Evolutionary conservation across 2,113 vertebrate species (phyloP).

Genomic region (Pseudopodoces humilis): DNA sequence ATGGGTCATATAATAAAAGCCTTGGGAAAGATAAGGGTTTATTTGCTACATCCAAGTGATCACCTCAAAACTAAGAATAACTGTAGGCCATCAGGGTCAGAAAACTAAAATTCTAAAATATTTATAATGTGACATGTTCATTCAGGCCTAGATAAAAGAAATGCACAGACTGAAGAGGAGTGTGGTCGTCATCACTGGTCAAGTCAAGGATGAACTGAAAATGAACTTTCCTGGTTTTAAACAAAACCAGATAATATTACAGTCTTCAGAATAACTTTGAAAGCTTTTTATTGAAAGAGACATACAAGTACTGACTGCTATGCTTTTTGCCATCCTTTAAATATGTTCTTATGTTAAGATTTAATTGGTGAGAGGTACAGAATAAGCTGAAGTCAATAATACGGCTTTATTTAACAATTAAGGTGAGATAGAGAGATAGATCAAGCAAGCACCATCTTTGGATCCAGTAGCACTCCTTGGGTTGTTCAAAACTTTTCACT

Average conservation of each 20-base stretch:
- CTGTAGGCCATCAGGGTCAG: not conserved
- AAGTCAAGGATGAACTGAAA: not conserved
- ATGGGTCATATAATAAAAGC: not conserved
- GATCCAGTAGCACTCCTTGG: not conserved
- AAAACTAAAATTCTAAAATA: slow-evolving; percentile 27
- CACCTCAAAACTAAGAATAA: not conserved
- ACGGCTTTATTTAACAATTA: not conserved
- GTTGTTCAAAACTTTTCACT: not conserved
- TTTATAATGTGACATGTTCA: not conserved
- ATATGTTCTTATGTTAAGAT: not conserved
- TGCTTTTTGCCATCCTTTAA: not conserved
- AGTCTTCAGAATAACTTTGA: not conserved
- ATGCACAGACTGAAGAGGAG: not conserved
- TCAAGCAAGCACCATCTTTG: not conserved
- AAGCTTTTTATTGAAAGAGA: not conserved
- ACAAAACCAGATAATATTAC: not conserved
- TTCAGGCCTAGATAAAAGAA: slow-evolving; percentile 10
- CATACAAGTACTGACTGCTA: not conserved
- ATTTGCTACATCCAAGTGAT: not conserved
- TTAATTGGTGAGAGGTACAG: too few species aligned
- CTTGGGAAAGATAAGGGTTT: not conserved
- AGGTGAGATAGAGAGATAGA: not conserved
- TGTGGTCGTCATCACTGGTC: not conserved
- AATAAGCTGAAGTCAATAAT: not conserved
- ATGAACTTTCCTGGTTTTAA: not conserved